Base-by-base conservation (phyloP, 2,113 vertebrate genomes). In the Periophthalmus modestus region DNA sequence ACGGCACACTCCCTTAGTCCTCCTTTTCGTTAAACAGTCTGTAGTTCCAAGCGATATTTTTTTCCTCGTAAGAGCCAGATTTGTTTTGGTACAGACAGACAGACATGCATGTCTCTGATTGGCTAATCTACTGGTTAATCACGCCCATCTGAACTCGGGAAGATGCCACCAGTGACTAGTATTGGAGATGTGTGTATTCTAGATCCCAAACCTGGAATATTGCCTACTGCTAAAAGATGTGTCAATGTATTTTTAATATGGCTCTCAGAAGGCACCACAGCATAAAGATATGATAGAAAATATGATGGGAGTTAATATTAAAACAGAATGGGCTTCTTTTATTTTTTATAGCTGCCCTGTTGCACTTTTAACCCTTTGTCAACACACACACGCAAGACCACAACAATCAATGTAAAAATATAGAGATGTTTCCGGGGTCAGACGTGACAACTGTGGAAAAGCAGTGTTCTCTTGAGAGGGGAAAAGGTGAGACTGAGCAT, bases 401-500 rank as follows among this genome's bases (percentile, higher is more conserved):
- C 81, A 77, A 48, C 58, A 55, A 80, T 68, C 39, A 66, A 68
- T 55, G 47, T 28, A 69, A 43, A 46, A 28, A 61, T 55, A 34
- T 43, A 34, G 50, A 70, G 70, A 79, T 79, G 79, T 76, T 28
- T 11, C 43, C 52, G 59, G 62, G 86, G 86, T 89, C 86, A 85
- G 71, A 72, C 72, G 73, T 83, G 68, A 66, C 72, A 68, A 67
- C 43, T 57, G 5, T n/a, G 70, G 80, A 79, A 78, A 71, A 77
- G 77, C 82, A 82, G 76, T 52, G 6, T 54, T 78, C 81, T 87
- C 81, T 79, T 65, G 28, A 23, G 82, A 79, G 79, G 80, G 50
- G 54, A 46, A 73, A 81, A 80, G 82, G 84, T 91, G 82, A 88
- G 87, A 83, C 77, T 46, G 80, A 83, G 83, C 77, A 82, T 82